Base-by-base conservation (phyloP, 2,113 vertebrate genomes). In the Lamprotornis superbus region DNA sequence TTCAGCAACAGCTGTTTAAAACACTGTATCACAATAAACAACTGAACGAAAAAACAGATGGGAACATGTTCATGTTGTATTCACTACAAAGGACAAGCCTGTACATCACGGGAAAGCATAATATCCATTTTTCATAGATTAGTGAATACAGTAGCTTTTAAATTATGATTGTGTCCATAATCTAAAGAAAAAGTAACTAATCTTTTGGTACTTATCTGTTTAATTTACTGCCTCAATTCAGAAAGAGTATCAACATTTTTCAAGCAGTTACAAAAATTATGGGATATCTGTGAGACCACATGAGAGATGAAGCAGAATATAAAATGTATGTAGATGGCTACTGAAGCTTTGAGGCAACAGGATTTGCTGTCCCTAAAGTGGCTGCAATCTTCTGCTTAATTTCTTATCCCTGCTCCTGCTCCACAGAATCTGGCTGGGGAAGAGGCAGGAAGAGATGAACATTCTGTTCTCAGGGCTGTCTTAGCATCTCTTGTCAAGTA, bases 401-500 rank as follows among this genome's bases (percentile, higher is more conserved):
- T 87, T 91, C 80, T 67, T 64, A 89, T 57, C 35, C 1, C 2
- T 31, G 30, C 47, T 71, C 35, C 68, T 70, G n/a, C 42, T 82
- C 80, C 9, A 2, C 2, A 3, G 55, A 31, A 33, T 79, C 57
- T 1, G 1, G 44, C 28, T 78, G 28, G 11, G 28, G 23, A 78
- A 49, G 25, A 71, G 22, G n/a, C 71, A 87, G 33, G 31, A 78
- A 39, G 56, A 55, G 35, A 77, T 19, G 12, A 83, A 74, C 28
- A 40, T 7, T 67, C 60, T 59, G 23, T 39, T 89, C 60, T 82
- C 68, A 31, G 12, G 24, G 49, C 57, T 76, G 81, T 46, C 46
- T 78, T 76, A 85, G 79, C 59, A 89, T 64, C 60, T 71, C 68
- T 84, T 76, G 53, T 82, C 46, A 69, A 79, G 40, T 35, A 61